Base-by-base conservation (phyloP, 2,888 invertebrate genomes). In the Homarus gammarus region DNA sequence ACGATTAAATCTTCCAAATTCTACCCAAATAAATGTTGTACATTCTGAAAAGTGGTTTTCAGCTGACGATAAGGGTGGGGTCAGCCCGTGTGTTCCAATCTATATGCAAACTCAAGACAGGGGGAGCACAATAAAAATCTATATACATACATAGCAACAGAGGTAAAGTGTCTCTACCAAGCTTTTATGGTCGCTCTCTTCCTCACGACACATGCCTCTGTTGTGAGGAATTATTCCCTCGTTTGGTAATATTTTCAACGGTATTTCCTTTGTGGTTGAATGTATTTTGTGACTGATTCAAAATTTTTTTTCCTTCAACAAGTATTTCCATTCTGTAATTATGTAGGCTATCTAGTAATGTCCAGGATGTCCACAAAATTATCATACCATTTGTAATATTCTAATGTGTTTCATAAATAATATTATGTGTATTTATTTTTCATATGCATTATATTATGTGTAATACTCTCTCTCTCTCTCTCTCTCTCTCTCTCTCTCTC, bases 61-160 rank as follows among this genome's bases (percentile, higher is more conserved):
- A 56, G 56, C 49, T 49, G 22, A 22, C 18, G 56, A 56, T 56
- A 22, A 56, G 56, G 22, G 56, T 56, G 56, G 22, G 56, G 56
- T 56, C 56, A 18, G 56, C 56, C 44, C 56, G 56, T 56, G 56
- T 82, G 82, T 64, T 68, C 70, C 70, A 68, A 82, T 82, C 68
- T 82, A 70, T 82, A 82, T 82, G 82, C 68, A 70, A 82, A 82
- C 70, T 40, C 40, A 68, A 82, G 82, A 70, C 70, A 70, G 68
- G 82, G 68, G 64, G n/a, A 22, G 18, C 3, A 56, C 15, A 18
- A 56, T 56, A 56, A 56, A 56, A 56, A 22, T 56, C 56, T 56
- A 56, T 56, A 18, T 56, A 56, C 56, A 56, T 56, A 56, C 56
- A 56, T 56, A 56, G 56, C 56, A 56, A 56, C 56, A 56, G 56